phyloP scores from a whole-genome alignment of 2,797 vertebrate species.

The Bovichtus diacanthus region DNA sequence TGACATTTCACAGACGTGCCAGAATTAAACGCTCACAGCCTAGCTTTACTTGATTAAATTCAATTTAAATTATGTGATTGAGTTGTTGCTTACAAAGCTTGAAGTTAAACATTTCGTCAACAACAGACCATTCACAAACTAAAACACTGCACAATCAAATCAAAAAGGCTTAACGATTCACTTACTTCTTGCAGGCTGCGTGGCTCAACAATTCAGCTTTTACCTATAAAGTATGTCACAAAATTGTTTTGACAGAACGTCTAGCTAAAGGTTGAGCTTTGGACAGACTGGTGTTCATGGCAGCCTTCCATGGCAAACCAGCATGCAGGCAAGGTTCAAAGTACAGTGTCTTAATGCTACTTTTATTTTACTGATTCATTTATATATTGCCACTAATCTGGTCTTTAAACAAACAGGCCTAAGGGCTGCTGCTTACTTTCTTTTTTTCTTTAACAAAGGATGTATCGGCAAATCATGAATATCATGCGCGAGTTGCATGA shows the following conservation, averaged over 20 bases:
- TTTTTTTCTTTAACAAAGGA: neutral
- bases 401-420: neutral
- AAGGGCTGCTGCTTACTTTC: neutral
- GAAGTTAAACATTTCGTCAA: neutral
- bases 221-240: conserved; percentile 2
- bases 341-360: conserved; percentile 35
- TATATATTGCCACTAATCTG: neutral
- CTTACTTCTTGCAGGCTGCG: conserved; percentile 42
- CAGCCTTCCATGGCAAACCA: conserved; percentile 73
- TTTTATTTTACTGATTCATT: conserved; percentile 19
- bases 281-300: conserved; percentile 70
- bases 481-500: neutral
- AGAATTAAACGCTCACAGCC: conserved; percentile 11
- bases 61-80: neutral
- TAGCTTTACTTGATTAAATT: neutral
- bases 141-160: neutral
- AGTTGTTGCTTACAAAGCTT: neutral
- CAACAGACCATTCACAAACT: neutral
- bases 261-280: conserved; percentile 73
- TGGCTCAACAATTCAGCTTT: conserved; percentile 11
- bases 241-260: conserved; percentile 26
- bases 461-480: neutral
- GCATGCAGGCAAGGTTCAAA: conserved; percentile 60
- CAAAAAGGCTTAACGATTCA: conserved; percentile 8
- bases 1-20: conserved; percentile 39